Evolutionary conservation across 2,888 invertebrate genomes (phyloP), one percentile per base, ranked within the genome.

Genomic region (Meta bourneti): DNA sequence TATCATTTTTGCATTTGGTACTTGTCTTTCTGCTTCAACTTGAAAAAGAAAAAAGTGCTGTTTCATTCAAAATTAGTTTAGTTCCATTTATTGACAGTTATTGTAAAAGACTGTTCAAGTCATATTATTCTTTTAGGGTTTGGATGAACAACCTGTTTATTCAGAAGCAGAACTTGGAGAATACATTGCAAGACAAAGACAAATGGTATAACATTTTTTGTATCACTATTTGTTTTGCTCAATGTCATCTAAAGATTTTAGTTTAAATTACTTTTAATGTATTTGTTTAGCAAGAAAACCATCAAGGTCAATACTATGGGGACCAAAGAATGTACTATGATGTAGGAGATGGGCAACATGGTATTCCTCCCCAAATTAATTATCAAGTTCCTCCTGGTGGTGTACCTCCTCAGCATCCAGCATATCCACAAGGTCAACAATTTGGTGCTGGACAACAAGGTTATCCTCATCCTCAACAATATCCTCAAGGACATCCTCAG

Each of bases 131-230:
- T 77, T 72, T 9, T 51, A 95, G 95, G 94, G 94, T 0, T 95
- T 99, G 7, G 98, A 98, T 94, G 97, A 98, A 94, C 97, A 98
- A 94, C 97, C 96, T 93, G 96, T 97, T 61, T 99, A 97, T 94
- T 96, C 97, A 0, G 97, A 97, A 93, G 96, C 97, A 91, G 99
- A 99, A 94, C 97, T 98, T 93, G 96, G 97, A 85, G 96, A 97
- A 93, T 98, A 96, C 93, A 96, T 97, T 94, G 34, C 34, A 34
- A 96, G 95, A 51, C 95, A 95, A 80, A 96, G 96, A 13, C 96
- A 96, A 91, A 96, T 96, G 93, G 97, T 97, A 94, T 95, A 16
- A 11, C 16, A 16, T 16, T 61, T 61, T 61, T 61, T 61, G 13
- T 61, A 34, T 34, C 4, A 34, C 34, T 34, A 34, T 34, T 34